Evolutionary conservation across 2,113 vertebrate species (phyloP).

Genomic region (Syngnathus scovelli): DNA sequence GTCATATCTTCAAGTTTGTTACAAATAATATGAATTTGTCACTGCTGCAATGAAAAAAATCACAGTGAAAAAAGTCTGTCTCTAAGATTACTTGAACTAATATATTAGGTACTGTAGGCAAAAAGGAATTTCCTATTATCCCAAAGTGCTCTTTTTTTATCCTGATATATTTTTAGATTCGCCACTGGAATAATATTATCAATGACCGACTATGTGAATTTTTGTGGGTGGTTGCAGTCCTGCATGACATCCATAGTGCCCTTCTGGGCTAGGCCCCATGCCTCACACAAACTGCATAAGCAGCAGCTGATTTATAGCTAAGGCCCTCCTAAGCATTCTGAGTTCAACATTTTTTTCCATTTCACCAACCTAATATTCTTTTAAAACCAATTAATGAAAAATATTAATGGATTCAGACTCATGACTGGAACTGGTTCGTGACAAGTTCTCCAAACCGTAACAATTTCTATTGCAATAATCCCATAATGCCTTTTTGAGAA

Average conservation of each 20-base stretch:
- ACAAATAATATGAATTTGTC: no score
- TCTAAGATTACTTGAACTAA: neutral
- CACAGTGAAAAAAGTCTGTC: no score
- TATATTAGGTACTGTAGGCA: neutral
- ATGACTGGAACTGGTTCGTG: neutral
- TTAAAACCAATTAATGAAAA: slow-evolving; percentile 6
- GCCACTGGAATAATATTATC: slow-evolving; percentile 2
- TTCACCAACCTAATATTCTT: slow-evolving; percentile 1
- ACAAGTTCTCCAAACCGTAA: no score
- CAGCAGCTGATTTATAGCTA: slow-evolving; percentile 66
- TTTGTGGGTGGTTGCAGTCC: slow-evolving; percentile 47
- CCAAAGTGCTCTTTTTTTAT: neutral
- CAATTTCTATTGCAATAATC: neutral
- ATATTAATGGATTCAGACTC: neutral
- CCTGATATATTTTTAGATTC: neutral
- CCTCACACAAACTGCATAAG: slow-evolving; percentile 61
- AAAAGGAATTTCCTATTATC: neutral
- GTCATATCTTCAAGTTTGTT: no score
- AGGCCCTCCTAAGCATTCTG: slow-evolving; percentile 57
- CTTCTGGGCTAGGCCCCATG: slow-evolving; percentile 42
- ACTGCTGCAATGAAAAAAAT: no score
- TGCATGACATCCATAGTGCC: slow-evolving; percentile 48
- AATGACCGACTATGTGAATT: slow-evolving; percentile 18
- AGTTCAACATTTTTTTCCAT: slow-evolving; percentile 6
- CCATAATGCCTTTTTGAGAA: neutral